A percentile compares a stretch with the other conserved stretches of the same genome.
Evolutionary conservation across 2,797 vertebrate species (phyloP).

Genomic region (Brachyrhaphis roseni): DNA sequence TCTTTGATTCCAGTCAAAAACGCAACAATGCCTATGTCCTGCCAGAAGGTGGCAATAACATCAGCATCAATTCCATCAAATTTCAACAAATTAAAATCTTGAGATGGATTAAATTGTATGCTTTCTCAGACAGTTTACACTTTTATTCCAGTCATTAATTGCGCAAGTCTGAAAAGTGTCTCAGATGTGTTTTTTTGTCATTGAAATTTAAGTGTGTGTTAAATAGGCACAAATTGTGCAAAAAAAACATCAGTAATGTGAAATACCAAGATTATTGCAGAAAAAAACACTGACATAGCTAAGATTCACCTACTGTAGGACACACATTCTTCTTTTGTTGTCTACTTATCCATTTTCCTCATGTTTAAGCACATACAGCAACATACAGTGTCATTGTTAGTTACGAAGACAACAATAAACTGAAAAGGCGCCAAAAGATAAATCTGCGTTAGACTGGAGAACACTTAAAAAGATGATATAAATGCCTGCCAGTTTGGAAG

Average conservation of each 20-base stretch:
- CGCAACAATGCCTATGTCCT: background rate
- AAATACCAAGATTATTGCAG: background rate
- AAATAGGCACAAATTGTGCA: background rate
- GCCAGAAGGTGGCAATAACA: background rate
- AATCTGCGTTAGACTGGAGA: background rate
- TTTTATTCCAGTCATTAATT: background rate
- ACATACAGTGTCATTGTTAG: background rate
- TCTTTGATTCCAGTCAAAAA: background rate
- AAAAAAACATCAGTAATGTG: background rate
- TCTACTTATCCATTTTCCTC: background rate
- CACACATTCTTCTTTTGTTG: background rate
- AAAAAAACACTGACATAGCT: background rate
- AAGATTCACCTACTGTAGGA: background rate
- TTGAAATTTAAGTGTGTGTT: background rate
- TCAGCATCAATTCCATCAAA: background rate
- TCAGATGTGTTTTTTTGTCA: background rate
- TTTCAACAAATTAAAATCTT: background rate
- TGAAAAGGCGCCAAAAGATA: background rate
- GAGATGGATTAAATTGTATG: background rate
- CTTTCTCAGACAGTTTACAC: background rate
- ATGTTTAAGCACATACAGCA: background rate
- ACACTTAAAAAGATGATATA: background rate
- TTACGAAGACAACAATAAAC: background rate
- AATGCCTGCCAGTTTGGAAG: background rate
- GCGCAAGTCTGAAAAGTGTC: background rate